Evolutionary conservation across 2,888 invertebrate genomes (phyloP), one percentile per base, ranked within the genome.

Genomic region (Macrophya alboannulata): DNA sequence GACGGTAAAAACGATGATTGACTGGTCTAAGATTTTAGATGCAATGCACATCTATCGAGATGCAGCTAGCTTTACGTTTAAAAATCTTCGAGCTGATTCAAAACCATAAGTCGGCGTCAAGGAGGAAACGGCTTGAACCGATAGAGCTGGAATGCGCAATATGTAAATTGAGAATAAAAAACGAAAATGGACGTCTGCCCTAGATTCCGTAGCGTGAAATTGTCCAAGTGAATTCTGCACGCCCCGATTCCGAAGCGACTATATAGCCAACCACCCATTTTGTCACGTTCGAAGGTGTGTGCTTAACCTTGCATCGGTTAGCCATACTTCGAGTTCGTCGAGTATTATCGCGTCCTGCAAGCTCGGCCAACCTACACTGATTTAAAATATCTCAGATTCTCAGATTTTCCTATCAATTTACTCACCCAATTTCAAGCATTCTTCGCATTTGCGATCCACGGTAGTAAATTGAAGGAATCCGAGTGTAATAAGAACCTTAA

Each of bases 151-250:
- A 74, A 74, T 74, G 21, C 74, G 45, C 74, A 45, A 74, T 74
- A 74, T 74, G 74, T 45, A 74, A 74, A 74, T 74, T 6, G 45
- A 43, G 43, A 74, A 43, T 43, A 74, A 74, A 74, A 74, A 74
- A n/a, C n/a, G 74, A 74, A 74, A 74, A 74, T 74, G 21, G 45
- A 45, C 10, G 43, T 45, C 21, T 25, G 74, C 43, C 74, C 74
- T 25, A 74, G 45, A 74, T 74, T 74, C 74, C 74, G 15, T 43
- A 45, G 45, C 74, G 74, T 74, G 74, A 74, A 74, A 74, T 74
- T 74, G 74, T 74, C 74, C 74, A 31, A 74, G 74, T 74, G 45
- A 45, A 74, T 74, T 74, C 15, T 74, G 10, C 74, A 45, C 12
- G 45, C 74, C 74, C 74, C 25, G 21, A 45, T 74, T 74, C 45